Evolutionary conservation across 2,797 vertebrate genomes (phyloP), one percentile per base, ranked within the genome.

Genomic region (Acipenser transmontanus): DNA sequence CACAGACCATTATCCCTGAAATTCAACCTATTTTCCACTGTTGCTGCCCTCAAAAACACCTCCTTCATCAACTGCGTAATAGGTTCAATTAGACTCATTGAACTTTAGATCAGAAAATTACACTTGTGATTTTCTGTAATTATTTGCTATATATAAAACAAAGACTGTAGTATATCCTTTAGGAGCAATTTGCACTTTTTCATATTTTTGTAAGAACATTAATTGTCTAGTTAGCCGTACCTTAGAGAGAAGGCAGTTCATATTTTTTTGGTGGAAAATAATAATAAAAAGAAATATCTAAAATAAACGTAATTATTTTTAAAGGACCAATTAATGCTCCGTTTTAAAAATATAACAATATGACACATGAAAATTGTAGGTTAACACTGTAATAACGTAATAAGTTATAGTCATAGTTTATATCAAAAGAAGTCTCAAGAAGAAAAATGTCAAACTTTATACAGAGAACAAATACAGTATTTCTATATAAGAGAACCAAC

Each of bases 21-120:
- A 47, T 54, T 65, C 13, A 68, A 64, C 49, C 47, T 7, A 48
- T 51, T 47, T 47, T 49, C 52, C 13, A 59, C 13, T 7, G 13
- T 48, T 56, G 52, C 66, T 64, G 73, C 72, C 81, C 74, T 77
- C 74, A 79, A 80, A 81, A 78, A 80, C 82, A 75, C 80, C 83
- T 69, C 82, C 82, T 77, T 80, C 84, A 77, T 73, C 85, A 83
- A 84, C 82, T 80, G 61, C 83, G 80, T 84, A 89, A 91, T 87
- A 80, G 83, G 81, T 85, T 89, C 89, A 88, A 85, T 88, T 88
- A 85, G 81, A 92, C 89, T 89, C 89, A 89, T 90, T 88, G 88
- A 90, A 88, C 84, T 86, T 91, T 88, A 88, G 84, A 87, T 91
- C 88, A 91, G 85, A 87, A 83, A 79, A 67, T 67, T 79, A 82